phyloP scores from a whole-genome alignment of 2,888 invertebrate species.

The Rotaria magnacalcarata region DNA sequence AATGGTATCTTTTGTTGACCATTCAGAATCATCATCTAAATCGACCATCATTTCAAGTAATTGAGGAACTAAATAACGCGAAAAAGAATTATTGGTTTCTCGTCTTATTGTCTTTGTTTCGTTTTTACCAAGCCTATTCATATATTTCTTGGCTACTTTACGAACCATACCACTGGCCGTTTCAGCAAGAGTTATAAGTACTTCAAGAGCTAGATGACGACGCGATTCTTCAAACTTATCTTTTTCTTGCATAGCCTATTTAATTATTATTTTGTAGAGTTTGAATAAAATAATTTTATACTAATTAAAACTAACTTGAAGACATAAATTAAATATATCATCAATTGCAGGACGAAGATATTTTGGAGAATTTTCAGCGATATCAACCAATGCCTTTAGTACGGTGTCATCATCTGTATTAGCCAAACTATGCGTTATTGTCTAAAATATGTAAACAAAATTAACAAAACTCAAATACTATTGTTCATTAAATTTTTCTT shows the following conservation, averaged over 20 bases:
- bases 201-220: conserved; percentile 45
- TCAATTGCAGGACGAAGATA: conserved; percentile 80
- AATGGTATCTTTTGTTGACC: conserved; percentile 72
- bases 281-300: background rate
- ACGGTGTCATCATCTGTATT: conserved; percentile 78
- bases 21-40: conserved; percentile 81
- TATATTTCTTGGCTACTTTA: conserved; percentile 42
- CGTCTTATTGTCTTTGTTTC: too few relatives aligned
- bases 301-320: conserved; percentile 66
- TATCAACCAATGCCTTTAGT: conserved; percentile 83
- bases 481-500: too few relatives aligned
- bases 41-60: conserved; percentile 87
- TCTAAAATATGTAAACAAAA: conserved; percentile 58
- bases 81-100: background rate
- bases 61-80: conserved; percentile 69
- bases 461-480: too few relatives aligned
- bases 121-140: conserved; percentile 34
- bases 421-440: conserved; percentile 75
- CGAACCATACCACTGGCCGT: conserved; percentile 44
- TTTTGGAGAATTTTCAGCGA: conserved; percentile 87
- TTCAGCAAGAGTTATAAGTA: conserved; percentile 45
- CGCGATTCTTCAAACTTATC: conserved; percentile 35
- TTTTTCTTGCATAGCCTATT: conserved; percentile 7
- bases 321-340: conserved; percentile 77
- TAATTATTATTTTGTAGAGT: background rate